These are phyloP conservation scores for Seriola quinqueradiata DNA, from an alignment of 2,113 vertebrate genomes.

Conservation along the genomic window DNA sequence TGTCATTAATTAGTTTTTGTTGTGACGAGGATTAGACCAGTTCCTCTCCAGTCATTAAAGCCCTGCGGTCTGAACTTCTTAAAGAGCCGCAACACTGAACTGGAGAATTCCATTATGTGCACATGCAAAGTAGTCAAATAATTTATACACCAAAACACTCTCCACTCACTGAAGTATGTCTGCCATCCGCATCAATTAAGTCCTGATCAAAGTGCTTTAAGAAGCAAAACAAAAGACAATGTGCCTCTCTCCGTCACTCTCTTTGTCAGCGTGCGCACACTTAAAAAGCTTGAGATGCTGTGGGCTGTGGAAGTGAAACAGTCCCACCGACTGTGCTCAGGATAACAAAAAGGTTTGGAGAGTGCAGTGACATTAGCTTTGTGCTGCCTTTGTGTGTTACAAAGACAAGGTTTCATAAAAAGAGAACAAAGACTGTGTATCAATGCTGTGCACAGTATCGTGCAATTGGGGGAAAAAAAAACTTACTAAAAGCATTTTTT, in stretches of 20 bases:
- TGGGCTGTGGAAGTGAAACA: conserved; percentile 53
- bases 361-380: conserved; percentile 35
- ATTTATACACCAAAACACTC: conserved; percentile 44
- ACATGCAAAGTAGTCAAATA: conserved; percentile 49
- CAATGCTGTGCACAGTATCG: background rate
- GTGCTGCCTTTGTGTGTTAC: conserved; percentile 17
- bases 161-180: conserved; percentile 59
- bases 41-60: conserved; percentile 33
- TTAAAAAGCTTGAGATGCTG: conserved; percentile 59
- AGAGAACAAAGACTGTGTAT: conserved; percentile 11
- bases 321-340: conserved; percentile 54
- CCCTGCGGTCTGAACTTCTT: conserved; percentile 37
- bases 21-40: conserved; percentile 24
- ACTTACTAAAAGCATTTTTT: background rate
- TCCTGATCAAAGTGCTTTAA: conserved; percentile 61
- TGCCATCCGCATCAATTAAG: conserved; percentile 59
- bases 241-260: conserved; percentile 36
- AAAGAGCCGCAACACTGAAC: conserved; percentile 31
- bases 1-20: conserved; percentile 38
- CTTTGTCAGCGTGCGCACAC: conserved; percentile 49
- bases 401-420: conserved; percentile 42
- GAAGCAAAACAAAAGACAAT: conserved; percentile 64
- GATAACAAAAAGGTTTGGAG: conserved; percentile 44
- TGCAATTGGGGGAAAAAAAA: background rate
- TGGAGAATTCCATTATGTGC: conserved; percentile 35